Evolutionary conservation across 1,140 invertebrate genomes (phyloP), one percentile per base, ranked within the genome.

Genomic region (Limonius californicus): DNA sequence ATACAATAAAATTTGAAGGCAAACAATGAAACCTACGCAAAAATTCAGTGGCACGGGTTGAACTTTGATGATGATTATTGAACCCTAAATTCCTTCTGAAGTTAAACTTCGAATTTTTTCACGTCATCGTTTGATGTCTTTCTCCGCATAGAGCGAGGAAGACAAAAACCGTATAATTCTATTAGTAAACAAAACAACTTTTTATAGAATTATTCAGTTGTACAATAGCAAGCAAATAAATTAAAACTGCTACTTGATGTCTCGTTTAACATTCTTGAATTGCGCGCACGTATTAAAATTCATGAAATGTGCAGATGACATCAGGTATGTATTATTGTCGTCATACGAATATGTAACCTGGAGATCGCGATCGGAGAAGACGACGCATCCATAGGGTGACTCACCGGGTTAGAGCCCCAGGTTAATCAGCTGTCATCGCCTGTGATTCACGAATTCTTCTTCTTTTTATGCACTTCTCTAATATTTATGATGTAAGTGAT

Each of bases 321-420:
- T 61, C 60, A 61, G 35, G 53, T 61, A 61, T 45, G 35, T 54
- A 42, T 42, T 23, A 39, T 61, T 27, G 35, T 61, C 23, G 42
- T 54, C 23, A 39, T 19, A 61, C 30, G 47, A 54, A 54, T 55
- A 39, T n/a, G n/a, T n/a, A 43, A 23, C 54, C 14, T 45, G 54
- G 39, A 61, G 60, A 61, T 61, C 54, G 60, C 60, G 54, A 61
- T 61, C 60, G 45, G 56, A 61, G 53, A 61, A 21, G 23, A 27
- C 23, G 23, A 27, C 23, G 9, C 23, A 27, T n/a, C n/a, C n/a
- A n/a, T 27, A 9, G 23, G 9, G 23, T 27, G 23, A 27, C 3
- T 27, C 23, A 27, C 23, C 23, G 9, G 23, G 23, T 27, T 27
- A 27, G 23, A 27, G 23, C 23, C 23, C 9, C 9, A 27, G 23